A percentile compares a stretch with the other conserved stretches of the same genome.
Conservation (phyloP, 1,140 invertebrate species). For the Temnothorax longispinosus region DNA sequence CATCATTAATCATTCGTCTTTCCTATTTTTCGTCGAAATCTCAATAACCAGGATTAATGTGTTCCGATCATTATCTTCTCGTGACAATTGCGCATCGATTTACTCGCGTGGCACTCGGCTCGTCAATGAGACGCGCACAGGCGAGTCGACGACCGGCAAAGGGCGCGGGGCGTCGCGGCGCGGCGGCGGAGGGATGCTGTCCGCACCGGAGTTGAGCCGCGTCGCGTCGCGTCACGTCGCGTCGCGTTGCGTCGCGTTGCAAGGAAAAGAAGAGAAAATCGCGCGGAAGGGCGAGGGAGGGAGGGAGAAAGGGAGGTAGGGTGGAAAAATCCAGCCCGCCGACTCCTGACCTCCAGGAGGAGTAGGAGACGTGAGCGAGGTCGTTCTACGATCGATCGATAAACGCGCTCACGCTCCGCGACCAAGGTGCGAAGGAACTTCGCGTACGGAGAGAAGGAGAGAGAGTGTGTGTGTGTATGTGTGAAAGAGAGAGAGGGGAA, state of each 20-base stretch:
- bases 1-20: not conserved
- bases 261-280: slow-evolving; percentile 43
- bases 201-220: slow-evolving; percentile 33
- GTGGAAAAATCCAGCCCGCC: slow-evolving; percentile 67
- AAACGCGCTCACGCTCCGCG: slow-evolving; percentile 65
- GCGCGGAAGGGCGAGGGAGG: not conserved
- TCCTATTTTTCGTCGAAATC: not conserved
- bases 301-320: not conserved
- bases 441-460: not conserved
- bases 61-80: not conserved
- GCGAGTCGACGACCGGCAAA: slow-evolving; percentile 66
- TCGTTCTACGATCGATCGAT: slow-evolving; percentile 74
- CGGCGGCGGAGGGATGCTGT: slow-evolving; percentile 48
- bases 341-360: slow-evolving; percentile 72
- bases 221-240: not conserved
- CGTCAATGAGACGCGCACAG: slow-evolving; percentile 57
- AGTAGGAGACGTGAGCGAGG: slow-evolving; percentile 72
- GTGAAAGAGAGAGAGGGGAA: not conserved
- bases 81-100: slow-evolving; percentile 10
- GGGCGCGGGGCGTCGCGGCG: slow-evolving; percentile 38
- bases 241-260: slow-evolving; percentile 9
- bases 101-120: not conserved
- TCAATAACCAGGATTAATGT: not conserved
- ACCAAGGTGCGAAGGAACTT: slow-evolving; percentile 72
- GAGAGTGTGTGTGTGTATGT: not conserved